These are phyloP conservation scores for Asarcornis scutulata DNA, from an alignment of 2,113 vertebrate genomes.

Conservation along the genomic window DNA sequence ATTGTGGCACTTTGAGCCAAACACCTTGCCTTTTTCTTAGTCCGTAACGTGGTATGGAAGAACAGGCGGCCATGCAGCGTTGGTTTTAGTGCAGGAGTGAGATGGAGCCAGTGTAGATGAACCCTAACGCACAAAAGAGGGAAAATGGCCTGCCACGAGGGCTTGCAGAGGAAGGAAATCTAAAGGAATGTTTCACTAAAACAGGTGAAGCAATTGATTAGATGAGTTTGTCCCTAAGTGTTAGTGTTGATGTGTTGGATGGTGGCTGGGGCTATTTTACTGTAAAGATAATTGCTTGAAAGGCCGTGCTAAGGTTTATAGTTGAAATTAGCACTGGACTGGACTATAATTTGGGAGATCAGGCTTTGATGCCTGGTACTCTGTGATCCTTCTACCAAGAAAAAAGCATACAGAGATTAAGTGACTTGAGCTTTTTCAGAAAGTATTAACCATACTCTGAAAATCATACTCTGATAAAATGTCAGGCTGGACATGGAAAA, in stretches of 20 bases:
- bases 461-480: background rate
- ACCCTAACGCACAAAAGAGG: background rate
- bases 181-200: background rate
- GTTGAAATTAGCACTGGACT: constrained; percentile 34
- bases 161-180: background rate
- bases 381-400: constrained; percentile 30
- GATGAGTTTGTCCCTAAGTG: background rate
- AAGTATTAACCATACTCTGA: background rate
- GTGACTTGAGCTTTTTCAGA: background rate
- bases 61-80: background rate
- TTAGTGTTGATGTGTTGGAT: background rate
- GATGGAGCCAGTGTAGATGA: constrained; percentile 15
- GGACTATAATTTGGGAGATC: constrained; percentile 35
- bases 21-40: background rate
- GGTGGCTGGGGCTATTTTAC: constrained; percentile 17
- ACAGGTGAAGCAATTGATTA: background rate
- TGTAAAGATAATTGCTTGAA: background rate
- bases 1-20: background rate
- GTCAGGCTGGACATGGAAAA: background rate
- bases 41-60: background rate
- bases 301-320: background rate
- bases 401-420: background rate
- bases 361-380: constrained; percentile 38
- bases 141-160: background rate
- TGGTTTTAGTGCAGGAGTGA: background rate